Conservation (phyloP, 1,140 invertebrate genomes). For the Drosophila ambigua region DNA sequence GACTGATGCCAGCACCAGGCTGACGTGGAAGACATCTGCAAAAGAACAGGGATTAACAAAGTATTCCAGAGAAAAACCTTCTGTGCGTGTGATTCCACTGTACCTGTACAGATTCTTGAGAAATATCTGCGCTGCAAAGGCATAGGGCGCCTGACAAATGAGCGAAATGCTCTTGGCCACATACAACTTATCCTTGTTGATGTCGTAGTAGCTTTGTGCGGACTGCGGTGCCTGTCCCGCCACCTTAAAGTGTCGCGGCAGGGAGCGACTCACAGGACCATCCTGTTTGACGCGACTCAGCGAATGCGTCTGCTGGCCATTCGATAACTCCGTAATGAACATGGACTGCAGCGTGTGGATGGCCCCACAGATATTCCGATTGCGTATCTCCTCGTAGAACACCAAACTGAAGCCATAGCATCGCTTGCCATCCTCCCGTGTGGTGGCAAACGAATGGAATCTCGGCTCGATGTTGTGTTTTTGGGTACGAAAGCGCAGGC, state of each 20-base stretch:
- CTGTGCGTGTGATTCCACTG: constrained; percentile 49
- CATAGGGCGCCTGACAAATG: constrained; percentile 95
- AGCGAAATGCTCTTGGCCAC: constrained; percentile 97
- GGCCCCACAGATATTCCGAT: constrained; percentile 95
- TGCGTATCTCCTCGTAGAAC: constrained; percentile 97
- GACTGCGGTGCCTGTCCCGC: constrained; percentile 89
- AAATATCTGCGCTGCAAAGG: constrained; percentile 93
- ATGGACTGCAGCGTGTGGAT: constrained; percentile 97
- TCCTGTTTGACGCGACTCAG: constrained; percentile 86
- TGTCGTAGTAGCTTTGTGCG: constrained; percentile 95
- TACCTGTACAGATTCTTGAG: constrained; percentile 94
- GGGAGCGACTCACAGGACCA: constrained; percentile 88
- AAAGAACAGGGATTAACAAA: neutral
- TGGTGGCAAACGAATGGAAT: constrained; percentile 99
- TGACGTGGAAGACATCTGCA: constrained; percentile 89
- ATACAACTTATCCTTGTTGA: constrained; percentile 95
- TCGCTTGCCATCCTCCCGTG: constrained; percentile 96
- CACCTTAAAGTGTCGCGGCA: constrained; percentile 94
- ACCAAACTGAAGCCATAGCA: constrained; percentile 97
- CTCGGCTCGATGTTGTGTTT: constrained; percentile 94
- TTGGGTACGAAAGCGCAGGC: constrained; percentile 96
- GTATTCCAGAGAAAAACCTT: neutral
- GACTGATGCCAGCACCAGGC: constrained; percentile 88
- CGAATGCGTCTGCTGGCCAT: constrained; percentile 88
- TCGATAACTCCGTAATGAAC: constrained; percentile 95